Evolutionary conservation across 2,888 invertebrate genomes (phyloP), one percentile per base, ranked within the genome.

Genomic region (Eueremaeus valkanovi): DNA sequence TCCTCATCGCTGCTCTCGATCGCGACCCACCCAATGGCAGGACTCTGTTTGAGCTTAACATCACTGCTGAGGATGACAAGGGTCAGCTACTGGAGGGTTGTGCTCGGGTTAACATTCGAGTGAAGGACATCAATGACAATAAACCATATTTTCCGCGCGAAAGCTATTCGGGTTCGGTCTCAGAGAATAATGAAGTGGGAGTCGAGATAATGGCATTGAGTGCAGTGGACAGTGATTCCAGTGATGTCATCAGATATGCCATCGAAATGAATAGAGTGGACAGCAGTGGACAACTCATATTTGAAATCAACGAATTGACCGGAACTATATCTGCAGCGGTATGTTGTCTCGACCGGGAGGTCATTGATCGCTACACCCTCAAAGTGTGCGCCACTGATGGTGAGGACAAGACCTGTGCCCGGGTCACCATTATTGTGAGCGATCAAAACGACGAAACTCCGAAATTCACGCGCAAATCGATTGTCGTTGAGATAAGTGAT

Each of bases 21-120:
- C 31, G 74, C n/a, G 74, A 74, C 27, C 74, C 74, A 31, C 74
- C 74, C 8, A 31, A 61, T 66, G 74, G 74, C 13, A 58, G 74
- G 24, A 40, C 58, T 6, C 27, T 27, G 9, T 74, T 27, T 21
- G 36, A 61, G 9, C 24, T 74, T 11, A 72, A 68, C 8, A 74
- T 74, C 9, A 72, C 70, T 11, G 74, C 74, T 3, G 74, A 74
- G 36, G 74, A 74, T 40, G 74, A 74, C 24, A 31, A 13, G 40
- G 95, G 95, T 74, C 94, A 94, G 85, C 95, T 94, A 75, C 88
- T 95, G 45, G 95, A 95, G 68, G 96, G 96, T 76, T 96, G 95
- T 84, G 95, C 95, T 77, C 95, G 95, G 85, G 95, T 97, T 51
- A 94, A 95, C 87, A 95, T 97, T 78, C 94, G 93, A 85, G 89